phyloP scores from a whole-genome alignment of 2,888 invertebrate species.

The Phlogophora meticulosa region DNA sequence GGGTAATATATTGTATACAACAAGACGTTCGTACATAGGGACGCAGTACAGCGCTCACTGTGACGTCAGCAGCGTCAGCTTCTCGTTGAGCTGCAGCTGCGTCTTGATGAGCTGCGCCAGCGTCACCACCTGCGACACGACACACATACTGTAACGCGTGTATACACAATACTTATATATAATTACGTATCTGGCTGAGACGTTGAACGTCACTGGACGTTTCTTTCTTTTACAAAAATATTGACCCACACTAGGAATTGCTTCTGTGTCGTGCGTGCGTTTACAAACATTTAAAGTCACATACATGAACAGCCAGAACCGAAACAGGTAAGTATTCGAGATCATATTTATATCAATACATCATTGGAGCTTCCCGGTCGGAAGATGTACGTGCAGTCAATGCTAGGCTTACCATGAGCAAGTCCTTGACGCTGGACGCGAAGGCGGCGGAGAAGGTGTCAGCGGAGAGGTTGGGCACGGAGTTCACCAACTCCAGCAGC shows the following conservation, averaged over 20 bases:
- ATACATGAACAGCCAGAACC: no score
- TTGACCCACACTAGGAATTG: no score
- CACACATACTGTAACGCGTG: background rate
- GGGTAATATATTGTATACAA: background rate
- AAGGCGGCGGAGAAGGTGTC: constrained; percentile 98
- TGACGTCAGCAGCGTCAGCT: constrained; percentile 96
- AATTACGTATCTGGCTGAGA: no score
- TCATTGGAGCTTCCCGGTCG: no score
- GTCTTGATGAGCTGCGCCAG: constrained; percentile 98
- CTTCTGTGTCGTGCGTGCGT: no score
- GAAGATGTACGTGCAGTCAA: no score
- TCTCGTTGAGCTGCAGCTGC: constrained; percentile 98
- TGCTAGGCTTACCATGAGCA: constrained; percentile 94
- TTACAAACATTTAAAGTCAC: no score
- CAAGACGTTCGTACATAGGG: background rate
- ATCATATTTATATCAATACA: no score
- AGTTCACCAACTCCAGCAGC: constrained; percentile 97
- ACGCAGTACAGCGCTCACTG: constrained; percentile 72
- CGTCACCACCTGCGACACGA: constrained; percentile 92
- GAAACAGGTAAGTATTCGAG: no score
- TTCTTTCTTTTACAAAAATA: no score
- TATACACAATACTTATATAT: background rate
- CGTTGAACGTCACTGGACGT: no score
- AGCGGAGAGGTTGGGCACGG: constrained; percentile 96
- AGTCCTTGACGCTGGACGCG: constrained; percentile 98